These are phyloP conservation scores for Cyclura pinguis DNA, from an alignment of 2,797 vertebrate genomes.

Conservation along the genomic window DNA sequence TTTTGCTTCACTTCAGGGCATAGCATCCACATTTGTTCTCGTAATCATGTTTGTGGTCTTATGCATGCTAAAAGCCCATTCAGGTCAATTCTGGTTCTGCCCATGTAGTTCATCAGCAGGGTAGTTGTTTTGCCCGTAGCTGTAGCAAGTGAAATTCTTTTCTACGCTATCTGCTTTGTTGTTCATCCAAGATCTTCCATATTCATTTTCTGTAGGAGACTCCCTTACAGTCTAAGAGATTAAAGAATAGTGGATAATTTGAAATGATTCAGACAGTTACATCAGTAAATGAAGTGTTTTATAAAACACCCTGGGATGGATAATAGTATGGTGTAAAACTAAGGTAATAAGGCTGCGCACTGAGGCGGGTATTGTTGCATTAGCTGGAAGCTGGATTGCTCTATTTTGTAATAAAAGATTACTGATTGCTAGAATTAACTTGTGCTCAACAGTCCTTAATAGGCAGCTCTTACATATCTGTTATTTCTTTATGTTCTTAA, in stretches of 20 bases:
- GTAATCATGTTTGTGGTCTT: neutral
- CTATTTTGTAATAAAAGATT: neutral
- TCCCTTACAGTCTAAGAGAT: neutral
- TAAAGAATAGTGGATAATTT: neutral
- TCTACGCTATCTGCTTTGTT: neutral
- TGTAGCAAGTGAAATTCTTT: neutral
- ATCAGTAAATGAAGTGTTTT: neutral
- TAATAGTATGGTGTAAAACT: conserved; percentile 5
- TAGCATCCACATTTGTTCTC: neutral
- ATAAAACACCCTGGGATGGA: neutral
- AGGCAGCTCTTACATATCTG: neutral
- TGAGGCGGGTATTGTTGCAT: neutral
- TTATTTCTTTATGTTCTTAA: neutral
- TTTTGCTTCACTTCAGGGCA: neutral
- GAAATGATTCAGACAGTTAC: neutral
- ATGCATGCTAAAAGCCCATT: neutral
- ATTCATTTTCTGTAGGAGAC: conserved; percentile 10
- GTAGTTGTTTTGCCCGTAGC: conserved; percentile 1
- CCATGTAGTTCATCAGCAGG: neutral
- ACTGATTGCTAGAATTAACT: neutral
- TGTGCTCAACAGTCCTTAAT: neutral
- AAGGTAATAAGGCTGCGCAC: neutral
- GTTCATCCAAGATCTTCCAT: neutral
- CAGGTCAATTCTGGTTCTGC: neutral
- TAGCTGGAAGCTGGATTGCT: neutral